phyloP scores from a whole-genome alignment of 1,140 invertebrate species.

The Helicoverpa armigera region DNA sequence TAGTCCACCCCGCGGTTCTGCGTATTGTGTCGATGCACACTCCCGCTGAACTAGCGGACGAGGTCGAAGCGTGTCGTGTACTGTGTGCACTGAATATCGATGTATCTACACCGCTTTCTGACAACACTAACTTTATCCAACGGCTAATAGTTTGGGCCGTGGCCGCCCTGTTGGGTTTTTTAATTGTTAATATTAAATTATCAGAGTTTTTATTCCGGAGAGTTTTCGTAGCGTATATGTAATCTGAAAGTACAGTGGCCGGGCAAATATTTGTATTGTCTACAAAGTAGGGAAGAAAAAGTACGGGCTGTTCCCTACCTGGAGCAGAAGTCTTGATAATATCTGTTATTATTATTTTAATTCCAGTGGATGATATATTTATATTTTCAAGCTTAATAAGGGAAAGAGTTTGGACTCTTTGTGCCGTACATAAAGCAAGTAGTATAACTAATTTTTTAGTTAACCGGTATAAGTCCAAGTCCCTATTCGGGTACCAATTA shows the following conservation, averaged over 20 bases:
- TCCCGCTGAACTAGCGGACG: conserved; percentile 59
- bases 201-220: conserved; percentile 39
- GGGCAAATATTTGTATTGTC: conserved; percentile 48
- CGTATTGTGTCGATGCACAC: conserved; percentile 4
- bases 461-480: conserved; percentile 43
- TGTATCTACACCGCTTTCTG: conserved; percentile 61
- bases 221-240: conserved; percentile 53
- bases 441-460: conserved; percentile 56
- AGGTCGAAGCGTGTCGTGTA: conserved; percentile 70
- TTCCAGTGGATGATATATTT: neutral
- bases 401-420: neutral
- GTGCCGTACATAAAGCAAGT: conserved; percentile 59
- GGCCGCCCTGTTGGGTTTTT: neutral
- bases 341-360: conserved; percentile 1
- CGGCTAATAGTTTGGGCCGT: neutral
- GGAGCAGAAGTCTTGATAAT: conserved; percentile 49
- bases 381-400: neutral
- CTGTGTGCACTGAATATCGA: conserved; percentile 62
- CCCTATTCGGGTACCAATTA: conserved; percentile 45
- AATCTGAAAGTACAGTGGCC: conserved; percentile 52
- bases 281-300: conserved; percentile 55
- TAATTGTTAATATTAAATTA: conserved; percentile 52
- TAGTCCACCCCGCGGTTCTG: conserved; percentile 65
- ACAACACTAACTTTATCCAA: conserved; percentile 26
- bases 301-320: conserved; percentile 51